Percentiles rank a stretch among this genome's conserved stretches.
Evolutionary conservation across 1,140 invertebrate genomes (phyloP).

Genomic region (Limonius californicus): DNA sequence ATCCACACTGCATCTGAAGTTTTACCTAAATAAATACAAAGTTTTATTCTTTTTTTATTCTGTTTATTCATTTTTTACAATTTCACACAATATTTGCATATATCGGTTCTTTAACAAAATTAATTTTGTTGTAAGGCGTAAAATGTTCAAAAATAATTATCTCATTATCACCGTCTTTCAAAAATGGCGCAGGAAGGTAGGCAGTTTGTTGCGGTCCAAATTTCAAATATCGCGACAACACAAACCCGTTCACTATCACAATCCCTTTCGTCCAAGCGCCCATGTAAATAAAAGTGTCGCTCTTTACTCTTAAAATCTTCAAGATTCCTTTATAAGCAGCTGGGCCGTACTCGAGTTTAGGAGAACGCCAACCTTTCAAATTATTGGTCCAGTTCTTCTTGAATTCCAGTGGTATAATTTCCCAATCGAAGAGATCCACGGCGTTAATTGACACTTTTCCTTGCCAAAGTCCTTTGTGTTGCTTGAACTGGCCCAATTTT

Average conservation of each 20-base stretch:
- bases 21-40: too few species aligned
- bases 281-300: conserved; percentile 47
- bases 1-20: too few species aligned
- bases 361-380: conserved; percentile 29
- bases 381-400: conserved; percentile 41
- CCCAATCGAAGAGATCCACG: conserved; percentile 45
- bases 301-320: conserved; percentile 21
- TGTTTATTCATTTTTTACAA: too few species aligned
- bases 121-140: not conserved
- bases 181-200: conserved; percentile 57
- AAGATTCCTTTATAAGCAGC: conserved; percentile 34
- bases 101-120: not conserved
- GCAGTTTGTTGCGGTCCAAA: conserved; percentile 57
- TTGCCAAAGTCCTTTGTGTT: conserved; percentile 51
- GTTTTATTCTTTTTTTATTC: too few species aligned
- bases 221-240: conserved; percentile 56
- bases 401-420: conserved; percentile 52
- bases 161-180: conserved; percentile 52
- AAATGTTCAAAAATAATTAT: conserved; percentile 46
- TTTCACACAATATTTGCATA: not conserved
- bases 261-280: conserved; percentile 54
- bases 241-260: conserved; percentile 62
- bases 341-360: conserved; percentile 25
- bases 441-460: conserved; percentile 47
- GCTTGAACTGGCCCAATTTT: conserved; percentile 42